Percentiles rank a stretch among this genome's conserved stretches.
Conservation (phyloP, 2,113 vertebrate species). For the Cavia aperea region DNA sequence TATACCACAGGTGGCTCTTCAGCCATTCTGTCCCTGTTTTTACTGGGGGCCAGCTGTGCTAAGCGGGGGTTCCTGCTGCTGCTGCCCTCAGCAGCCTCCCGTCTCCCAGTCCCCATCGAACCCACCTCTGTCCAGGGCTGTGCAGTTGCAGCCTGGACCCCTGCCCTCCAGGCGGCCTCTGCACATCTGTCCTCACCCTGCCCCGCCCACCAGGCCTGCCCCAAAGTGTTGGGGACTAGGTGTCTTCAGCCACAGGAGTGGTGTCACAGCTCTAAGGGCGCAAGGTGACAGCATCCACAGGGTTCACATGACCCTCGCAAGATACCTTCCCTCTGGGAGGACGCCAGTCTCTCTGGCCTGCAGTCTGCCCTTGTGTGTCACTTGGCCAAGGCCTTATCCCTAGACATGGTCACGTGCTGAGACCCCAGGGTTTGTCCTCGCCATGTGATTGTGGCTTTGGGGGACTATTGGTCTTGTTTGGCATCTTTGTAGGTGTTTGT, state of each 20-base stretch:
- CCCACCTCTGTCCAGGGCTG: not conserved
- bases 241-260: not conserved
- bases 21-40: not conserved
- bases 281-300: not conserved
- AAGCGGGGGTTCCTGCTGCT: not conserved
- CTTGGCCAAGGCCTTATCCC: not conserved
- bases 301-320: not conserved
- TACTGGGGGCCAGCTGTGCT: not conserved
- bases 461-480: not conserved
- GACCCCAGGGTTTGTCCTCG: not conserved
- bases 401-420: not conserved
- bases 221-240: fast-evolving
- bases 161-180: not conserved
- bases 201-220: not conserved
- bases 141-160: not conserved
- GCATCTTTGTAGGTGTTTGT: not conserved
- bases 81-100: not conserved
- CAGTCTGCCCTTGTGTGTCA: not conserved
- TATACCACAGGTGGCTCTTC: not conserved
- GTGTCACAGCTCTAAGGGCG: not conserved
- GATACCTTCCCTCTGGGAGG: not conserved
- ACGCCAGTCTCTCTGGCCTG: not conserved
- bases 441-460: not conserved
- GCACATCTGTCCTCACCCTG: not conserved
- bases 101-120: not conserved